Conservation (phyloP, 1,140 invertebrate species). For the Phthorimaea operculella region DNA sequence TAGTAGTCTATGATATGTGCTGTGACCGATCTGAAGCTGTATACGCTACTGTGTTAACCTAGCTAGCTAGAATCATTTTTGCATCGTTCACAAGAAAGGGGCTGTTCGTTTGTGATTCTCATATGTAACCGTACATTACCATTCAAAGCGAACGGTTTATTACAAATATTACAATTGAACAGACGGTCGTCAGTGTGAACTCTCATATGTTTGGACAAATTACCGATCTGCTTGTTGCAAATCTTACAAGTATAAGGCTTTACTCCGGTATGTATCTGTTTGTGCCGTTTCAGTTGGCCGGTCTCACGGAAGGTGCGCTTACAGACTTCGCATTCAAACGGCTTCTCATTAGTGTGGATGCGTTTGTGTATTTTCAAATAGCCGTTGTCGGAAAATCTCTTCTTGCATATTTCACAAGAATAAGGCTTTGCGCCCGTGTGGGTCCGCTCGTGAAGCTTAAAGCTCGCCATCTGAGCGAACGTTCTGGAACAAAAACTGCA, state of each 20-base stretch:
- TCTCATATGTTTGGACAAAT: conserved; percentile 74
- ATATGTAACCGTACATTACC: conserved; percentile 68
- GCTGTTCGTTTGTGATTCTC: conserved; percentile 57
- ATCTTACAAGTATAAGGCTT: conserved; percentile 53
- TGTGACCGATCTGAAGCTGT: too few species aligned
- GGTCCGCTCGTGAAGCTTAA: conserved; percentile 53
- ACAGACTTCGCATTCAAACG: conserved; percentile 53
- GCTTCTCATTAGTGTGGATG: conserved; percentile 57
- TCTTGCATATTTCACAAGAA: conserved; percentile 69
- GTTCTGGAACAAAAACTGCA: not conserved
- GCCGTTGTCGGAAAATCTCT: conserved; percentile 58
- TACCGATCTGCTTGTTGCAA: conserved; percentile 55
- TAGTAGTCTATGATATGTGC: too few species aligned
- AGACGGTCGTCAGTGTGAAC: conserved; percentile 77
- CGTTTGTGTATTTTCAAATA: conserved; percentile 62
- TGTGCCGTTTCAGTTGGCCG: conserved; percentile 50
- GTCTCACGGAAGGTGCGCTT: conserved; percentile 50
- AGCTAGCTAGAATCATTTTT: too few species aligned
- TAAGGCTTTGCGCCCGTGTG: conserved; percentile 83
- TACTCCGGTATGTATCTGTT: conserved; percentile 41
- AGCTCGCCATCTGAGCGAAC: conserved; percentile 37
- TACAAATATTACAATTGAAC: conserved; percentile 71
- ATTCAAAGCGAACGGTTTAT: conserved; percentile 71
- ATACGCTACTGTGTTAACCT: too few species aligned
- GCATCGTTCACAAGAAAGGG: conserved; percentile 34